Conservation (phyloP, 2,888 invertebrate genomes). For the Apotomis capreana region DNA sequence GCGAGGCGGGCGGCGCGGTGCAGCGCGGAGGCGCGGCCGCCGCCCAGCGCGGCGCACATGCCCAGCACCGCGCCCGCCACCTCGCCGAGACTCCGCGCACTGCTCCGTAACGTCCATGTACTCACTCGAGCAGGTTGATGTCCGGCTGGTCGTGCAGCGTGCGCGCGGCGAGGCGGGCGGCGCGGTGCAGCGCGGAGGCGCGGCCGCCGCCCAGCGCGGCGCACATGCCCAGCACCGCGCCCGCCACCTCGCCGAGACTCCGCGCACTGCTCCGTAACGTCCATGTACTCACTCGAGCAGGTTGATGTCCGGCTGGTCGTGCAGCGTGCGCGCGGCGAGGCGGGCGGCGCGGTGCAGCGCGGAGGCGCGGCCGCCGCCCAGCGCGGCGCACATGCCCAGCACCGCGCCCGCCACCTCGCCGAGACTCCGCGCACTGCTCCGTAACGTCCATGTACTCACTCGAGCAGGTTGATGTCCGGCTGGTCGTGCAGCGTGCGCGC, state of each 20-base stretch:
- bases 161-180: slow-evolving; percentile 70
- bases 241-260: slow-evolving; percentile 91
- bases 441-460: slow-evolving; percentile 65
- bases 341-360: slow-evolving; percentile 88
- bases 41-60: slow-evolving; percentile 73
- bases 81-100: slow-evolving; percentile 87
- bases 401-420: slow-evolving; percentile 90
- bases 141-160: slow-evolving; percentile 65
- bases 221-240: slow-evolving; percentile 82
- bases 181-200: slow-evolving; percentile 86
- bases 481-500: slow-evolving; percentile 63
- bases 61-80: slow-evolving; percentile 87
- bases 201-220: slow-evolving; percentile 74
- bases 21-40: slow-evolving; percentile 72
- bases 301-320: slow-evolving; percentile 81
- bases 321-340: slow-evolving; percentile 57
- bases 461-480: slow-evolving; percentile 86
- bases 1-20: slow-evolving; percentile 23
- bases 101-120: slow-evolving; percentile 29
- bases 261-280: slow-evolving; percentile 54
- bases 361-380: slow-evolving; percentile 67
- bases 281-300: slow-evolving; percentile 83
- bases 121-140: slow-evolving; percentile 87
- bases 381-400: slow-evolving; percentile 70
- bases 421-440: slow-evolving; percentile 82